Percentiles rank a stretch among this genome's conserved stretches.
These are phyloP conservation scores for Albula goreensis DNA, from an alignment of 2,113 vertebrate species.

Conservation along the genomic window DNA sequence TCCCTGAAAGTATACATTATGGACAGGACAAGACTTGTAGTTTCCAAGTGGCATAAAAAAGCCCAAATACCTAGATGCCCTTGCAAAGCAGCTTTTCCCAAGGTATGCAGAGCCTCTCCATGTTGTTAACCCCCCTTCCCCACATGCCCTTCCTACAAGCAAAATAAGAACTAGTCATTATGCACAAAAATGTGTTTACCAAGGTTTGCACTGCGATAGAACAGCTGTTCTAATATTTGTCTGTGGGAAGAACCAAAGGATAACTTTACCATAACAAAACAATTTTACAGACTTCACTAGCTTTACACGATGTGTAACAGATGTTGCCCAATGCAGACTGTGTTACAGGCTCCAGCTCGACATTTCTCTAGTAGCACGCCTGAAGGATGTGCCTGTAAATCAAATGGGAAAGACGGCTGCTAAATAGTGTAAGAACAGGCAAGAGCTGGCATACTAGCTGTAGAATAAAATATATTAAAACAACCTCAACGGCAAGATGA, in stretches of 20 bases:
- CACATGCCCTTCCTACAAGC: background rate
- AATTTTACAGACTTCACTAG: conserved; percentile 21
- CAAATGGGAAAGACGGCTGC: background rate
- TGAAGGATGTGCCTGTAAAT: conserved; percentile 4
- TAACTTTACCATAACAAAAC: conserved; percentile 33
- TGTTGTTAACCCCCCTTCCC: background rate
- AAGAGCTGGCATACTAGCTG: background rate
- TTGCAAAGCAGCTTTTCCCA: background rate
- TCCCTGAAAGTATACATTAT: background rate
- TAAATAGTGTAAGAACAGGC: background rate
- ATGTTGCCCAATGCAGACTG: conserved; percentile 21
- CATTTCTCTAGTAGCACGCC: background rate
- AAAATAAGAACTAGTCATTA: conserved; percentile 5
- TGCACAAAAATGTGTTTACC: conserved; percentile 20
- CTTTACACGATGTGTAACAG: conserved; percentile 24
- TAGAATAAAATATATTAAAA: background rate
- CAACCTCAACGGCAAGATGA: background rate
- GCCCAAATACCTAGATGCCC: background rate
- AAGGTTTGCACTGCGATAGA: conserved; percentile 6
- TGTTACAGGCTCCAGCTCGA: background rate
- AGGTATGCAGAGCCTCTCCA: background rate
- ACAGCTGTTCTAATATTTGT: conserved; percentile 38
- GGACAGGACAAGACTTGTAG: background rate
- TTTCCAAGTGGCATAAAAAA: background rate
- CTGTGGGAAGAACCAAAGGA: conserved; percentile 20